These are phyloP conservation scores for Ctenochaetus hawaiiensis DNA, from an alignment of 2,797 vertebrate genomes.

Conservation along the genomic window DNA sequence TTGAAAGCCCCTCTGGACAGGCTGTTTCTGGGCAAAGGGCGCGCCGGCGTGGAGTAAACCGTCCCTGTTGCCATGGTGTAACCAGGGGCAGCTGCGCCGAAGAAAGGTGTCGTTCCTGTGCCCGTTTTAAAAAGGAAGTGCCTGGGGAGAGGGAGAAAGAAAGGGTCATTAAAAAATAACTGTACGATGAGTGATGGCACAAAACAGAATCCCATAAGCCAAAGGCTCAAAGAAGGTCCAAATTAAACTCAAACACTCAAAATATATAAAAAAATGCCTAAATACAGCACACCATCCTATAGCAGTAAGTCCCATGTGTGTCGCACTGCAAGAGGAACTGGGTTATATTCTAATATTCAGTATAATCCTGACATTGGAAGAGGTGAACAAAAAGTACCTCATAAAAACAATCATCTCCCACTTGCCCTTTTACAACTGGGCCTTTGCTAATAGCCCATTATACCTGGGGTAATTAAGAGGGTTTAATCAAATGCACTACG, in stretches of 20 bases:
- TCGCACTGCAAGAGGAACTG: slow-evolving; percentile 29
- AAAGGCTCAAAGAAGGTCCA: neutral
- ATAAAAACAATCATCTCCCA: slow-evolving; percentile 83
- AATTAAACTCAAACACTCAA: neutral
- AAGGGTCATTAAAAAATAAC: neutral
- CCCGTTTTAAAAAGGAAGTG: slow-evolving; percentile 99
- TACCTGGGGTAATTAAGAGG: slow-evolving; percentile 86
- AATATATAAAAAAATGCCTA: slow-evolving; percentile 1
- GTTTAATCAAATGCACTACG: slow-evolving; percentile 85
- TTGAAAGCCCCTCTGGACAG: slow-evolving; percentile 98
- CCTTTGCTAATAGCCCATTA: slow-evolving; percentile 84
- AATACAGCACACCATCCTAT: neutral
- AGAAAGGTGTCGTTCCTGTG: slow-evolving; percentile 97
- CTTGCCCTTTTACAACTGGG: slow-evolving; percentile 82
- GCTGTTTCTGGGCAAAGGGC: slow-evolving; percentile 95
- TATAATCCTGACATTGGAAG: slow-evolving; percentile 71
- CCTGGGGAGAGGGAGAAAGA: slow-evolving; percentile 80
- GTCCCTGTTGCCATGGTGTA: slow-evolving; percentile 99
- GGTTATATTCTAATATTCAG: slow-evolving; percentile 57
- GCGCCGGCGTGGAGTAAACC: slow-evolving; percentile 97
- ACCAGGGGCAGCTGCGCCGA: slow-evolving; percentile 95
- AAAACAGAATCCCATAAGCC: neutral
- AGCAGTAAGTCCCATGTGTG: slow-evolving; percentile 23
- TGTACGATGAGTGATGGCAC: neutral
- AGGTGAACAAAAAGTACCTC: slow-evolving; percentile 78